Conservation (phyloP, 92 coral and sea anemone species). For the Parazoanthus atlanticus region DNA sequence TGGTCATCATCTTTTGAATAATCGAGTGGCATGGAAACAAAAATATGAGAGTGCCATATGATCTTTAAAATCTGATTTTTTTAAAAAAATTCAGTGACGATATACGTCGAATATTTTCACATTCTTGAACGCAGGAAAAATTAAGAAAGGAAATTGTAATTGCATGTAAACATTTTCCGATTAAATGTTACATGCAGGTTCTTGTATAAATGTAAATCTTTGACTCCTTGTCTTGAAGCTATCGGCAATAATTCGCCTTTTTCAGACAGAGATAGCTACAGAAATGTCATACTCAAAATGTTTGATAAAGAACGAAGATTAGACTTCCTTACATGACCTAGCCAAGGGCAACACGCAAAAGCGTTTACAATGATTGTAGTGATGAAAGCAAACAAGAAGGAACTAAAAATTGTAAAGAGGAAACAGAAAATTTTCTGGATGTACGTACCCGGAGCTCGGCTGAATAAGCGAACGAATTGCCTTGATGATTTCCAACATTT, state of each 20-base stretch:
- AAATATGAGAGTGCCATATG: background rate
- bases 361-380: background rate
- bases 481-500: conserved; percentile 40
- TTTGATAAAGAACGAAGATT: background rate
- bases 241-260: background rate
- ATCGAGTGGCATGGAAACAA: background rate
- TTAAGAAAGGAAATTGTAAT: background rate
- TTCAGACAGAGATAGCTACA: background rate
- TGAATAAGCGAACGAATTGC: conserved; percentile 55
- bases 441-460: conserved; percentile 65
- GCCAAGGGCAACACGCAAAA: too few species aligned
- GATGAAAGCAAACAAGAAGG: conserved; percentile 7
- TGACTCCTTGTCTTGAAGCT: background rate
- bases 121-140: background rate
- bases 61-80: background rate
- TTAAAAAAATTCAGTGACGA: background rate
- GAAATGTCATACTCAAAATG: background rate
- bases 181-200: background rate
- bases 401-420: conserved; percentile 7
- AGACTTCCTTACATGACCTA: background rate
- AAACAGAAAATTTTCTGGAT: conserved; percentile 31
- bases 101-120: background rate
- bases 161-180: background rate
- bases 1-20: background rate
- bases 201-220: background rate